Conservation (phyloP, 2,888 invertebrate species). For the Tanypteryx hageni region DNA sequence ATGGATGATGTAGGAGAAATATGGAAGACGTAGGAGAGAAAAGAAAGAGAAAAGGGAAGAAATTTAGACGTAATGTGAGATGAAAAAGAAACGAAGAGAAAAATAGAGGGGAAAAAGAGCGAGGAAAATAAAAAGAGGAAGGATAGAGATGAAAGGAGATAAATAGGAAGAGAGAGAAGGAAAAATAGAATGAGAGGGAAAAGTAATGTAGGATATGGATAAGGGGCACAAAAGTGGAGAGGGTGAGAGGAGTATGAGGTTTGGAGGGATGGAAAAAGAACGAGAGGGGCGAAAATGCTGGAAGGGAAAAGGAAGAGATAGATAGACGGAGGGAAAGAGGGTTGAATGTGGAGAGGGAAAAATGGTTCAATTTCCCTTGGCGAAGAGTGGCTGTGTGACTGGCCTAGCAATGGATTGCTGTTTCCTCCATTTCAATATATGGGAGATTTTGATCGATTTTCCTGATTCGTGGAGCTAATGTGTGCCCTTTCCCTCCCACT, state of each 20-base stretch:
- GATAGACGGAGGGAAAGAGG: background rate
- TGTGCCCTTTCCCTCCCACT: background rate
- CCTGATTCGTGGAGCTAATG: background rate
- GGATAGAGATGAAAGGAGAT: too few species aligned
- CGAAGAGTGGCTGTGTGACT: background rate
- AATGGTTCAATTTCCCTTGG: constrained; percentile 20
- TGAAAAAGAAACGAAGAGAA: background rate
- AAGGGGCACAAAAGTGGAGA: background rate
- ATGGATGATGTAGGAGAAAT: background rate
- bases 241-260: background rate
- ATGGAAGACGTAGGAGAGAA: background rate
- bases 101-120: background rate
- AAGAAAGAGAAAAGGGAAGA: background rate
- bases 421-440: background rate
- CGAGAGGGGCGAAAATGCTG: background rate
- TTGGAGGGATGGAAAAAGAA: background rate
- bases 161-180: too few species aligned
- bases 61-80: background rate
- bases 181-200: too few species aligned
- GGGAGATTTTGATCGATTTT: background rate
- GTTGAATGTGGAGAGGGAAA: background rate
- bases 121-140: too few species aligned
- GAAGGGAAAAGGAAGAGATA: background rate
- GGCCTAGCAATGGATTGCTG: background rate
- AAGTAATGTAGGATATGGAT: background rate